Conservation (phyloP, 1,140 invertebrate genomes). For the Parasteatoda tepidariorum region DNA sequence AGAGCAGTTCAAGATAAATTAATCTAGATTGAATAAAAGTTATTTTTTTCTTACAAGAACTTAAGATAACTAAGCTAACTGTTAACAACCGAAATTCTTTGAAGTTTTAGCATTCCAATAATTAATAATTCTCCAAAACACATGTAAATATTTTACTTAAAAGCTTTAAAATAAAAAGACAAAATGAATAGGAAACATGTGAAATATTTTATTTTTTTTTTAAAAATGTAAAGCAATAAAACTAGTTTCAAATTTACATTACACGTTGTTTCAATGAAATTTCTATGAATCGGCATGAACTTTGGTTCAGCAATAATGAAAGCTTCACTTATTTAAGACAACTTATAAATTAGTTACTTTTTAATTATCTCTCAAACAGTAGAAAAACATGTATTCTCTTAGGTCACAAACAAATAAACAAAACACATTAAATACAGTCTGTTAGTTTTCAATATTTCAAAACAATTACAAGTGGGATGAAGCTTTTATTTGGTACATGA, state of each 20-base stretch:
- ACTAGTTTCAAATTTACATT: not conserved
- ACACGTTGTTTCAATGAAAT: not conserved
- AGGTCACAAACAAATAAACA: not conserved
- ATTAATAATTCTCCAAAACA: too few relatives aligned
- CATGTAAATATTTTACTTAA: too few relatives aligned
- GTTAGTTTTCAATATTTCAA: not conserved
- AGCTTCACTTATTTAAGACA: not conserved
- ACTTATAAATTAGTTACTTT: not conserved
- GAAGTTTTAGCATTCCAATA: too few relatives aligned
- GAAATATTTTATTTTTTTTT: conserved; percentile 2
- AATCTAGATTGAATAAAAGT: too few relatives aligned
- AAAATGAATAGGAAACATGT: not conserved
- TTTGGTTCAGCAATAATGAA: not conserved
- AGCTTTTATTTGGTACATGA: conserved; percentile 21
- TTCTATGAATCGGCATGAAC: not conserved
- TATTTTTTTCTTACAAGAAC: too few relatives aligned
- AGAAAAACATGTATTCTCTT: not conserved
- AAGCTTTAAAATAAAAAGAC: not conserved
- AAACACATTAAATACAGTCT: not conserved
- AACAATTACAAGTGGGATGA: not conserved
- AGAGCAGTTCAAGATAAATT: too few relatives aligned
- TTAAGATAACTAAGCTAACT: too few relatives aligned
- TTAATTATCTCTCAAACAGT: not conserved
- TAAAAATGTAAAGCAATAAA: conserved; percentile 20
- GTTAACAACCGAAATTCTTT: too few relatives aligned